Evolutionary conservation across 1,140 invertebrate genomes (phyloP), one percentile per base, ranked within the genome.

Genomic region (Bombus affinis): DNA sequence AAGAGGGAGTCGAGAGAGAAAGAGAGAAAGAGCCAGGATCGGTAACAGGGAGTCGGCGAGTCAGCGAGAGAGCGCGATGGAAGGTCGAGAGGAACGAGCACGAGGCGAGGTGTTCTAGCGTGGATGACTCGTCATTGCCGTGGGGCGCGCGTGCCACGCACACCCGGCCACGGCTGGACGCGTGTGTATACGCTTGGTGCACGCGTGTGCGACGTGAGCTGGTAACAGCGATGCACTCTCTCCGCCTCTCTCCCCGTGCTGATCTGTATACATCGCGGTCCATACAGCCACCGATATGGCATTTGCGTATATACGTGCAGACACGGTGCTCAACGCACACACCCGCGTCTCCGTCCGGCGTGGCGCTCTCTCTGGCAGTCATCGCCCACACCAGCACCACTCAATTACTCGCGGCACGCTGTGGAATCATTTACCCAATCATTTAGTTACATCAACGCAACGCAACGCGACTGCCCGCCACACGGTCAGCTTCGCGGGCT

Each of bases 341-440:
- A 65, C 28, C 12, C 68, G 22, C 28, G 10, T 62, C 28, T 13
- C 10, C 28, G 28, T 4, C 59, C 59, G 35, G 32, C n/a, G 59
- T 75, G 86, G 77, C 76, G 89, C 87, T 75, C 90, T 88, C 90
- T 88, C 90, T 88, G 90, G 90, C 92, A 95, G 94, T 95, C 94
- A 95, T 95, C 93, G 93, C 91, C 91, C 91, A 91, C 90, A 91
- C 92, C 92, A 93, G 91, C 93, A 93, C 93, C 94, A 95, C 94
- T 95, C 94, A 95, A 95, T 95, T 95, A 95, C 94, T 95, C 95
- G 94, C 93, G 94, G 92, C 93, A 92, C 94, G 92, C 93, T 94
- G 93, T 93, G 94, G 94, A 95, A 95, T 95, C 95, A 95, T 95
- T 95, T 95, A 95, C 94, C 94, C 95, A 95, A 95, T 95, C 95